Base-by-base conservation (phyloP, 2,797 vertebrate species). In the Parotocinclus haroldoi region DNA sequence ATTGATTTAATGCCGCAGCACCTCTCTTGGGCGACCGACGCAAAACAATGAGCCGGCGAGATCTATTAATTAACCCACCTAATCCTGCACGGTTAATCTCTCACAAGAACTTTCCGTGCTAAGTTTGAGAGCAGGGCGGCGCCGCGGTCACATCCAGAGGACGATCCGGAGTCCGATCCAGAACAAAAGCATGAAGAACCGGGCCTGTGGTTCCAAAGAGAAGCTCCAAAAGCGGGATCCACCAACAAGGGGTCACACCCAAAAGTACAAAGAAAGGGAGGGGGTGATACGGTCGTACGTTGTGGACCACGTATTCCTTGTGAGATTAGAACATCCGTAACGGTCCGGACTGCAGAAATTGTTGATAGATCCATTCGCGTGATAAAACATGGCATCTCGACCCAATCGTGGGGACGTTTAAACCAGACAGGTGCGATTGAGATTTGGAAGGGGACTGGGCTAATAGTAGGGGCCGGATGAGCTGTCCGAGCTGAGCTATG, bases 1-100 rank as follows among this genome's bases (percentile, higher is more conserved):
- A 94, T 93, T 92, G 89, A 89, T 93, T 92, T 91, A 90, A 92
- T 92, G 91, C 89, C 85, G 90, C 90, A 82, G 81, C 85, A 88
- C 86, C 85, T 91, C 91, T 92, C 89, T 87, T 84, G 89, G 91
- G 81, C 89, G 80, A 84, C 50, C 84, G 76, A 88, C 81, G 85
- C 89, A 91, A 89, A 92, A 84, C 85, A 80, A 90, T 92, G 88
- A 89, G 83, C 89, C 88, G 87, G 80, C 89, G 88, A 87, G 87
- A 89, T 85, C 90, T 90, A 86, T 92, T 93, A 93, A 93, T 93
- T 92, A 90, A 90, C 82, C 75, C 81, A 85, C 85, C 88, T 90
- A 73, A 92, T 93, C 89, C 90, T 81, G 86, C 86, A 85, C 87
- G 88, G 86, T 89, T 88, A 86, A 91, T 89, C 89, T 90, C 86